Percentiles rank a stretch among this genome's conserved stretches.
Conservation (phyloP, 1,140 invertebrate genomes). For the Drosophila eugracilis region DNA sequence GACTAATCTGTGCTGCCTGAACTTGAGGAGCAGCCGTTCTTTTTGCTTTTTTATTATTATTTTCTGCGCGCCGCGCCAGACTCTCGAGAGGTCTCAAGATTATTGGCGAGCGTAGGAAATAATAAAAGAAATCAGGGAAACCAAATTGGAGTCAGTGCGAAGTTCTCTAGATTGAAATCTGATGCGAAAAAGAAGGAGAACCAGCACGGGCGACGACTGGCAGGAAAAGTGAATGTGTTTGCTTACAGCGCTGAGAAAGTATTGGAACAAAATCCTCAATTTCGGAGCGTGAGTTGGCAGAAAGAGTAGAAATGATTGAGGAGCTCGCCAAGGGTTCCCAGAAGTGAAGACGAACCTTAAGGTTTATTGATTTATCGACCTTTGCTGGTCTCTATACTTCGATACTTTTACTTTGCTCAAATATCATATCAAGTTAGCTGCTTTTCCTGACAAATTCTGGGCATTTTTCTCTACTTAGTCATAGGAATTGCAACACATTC, state of each 20-base stretch:
- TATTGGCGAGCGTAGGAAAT: conserved; percentile 45
- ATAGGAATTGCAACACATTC: conserved; percentile 52
- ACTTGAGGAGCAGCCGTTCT: conserved; percentile 23
- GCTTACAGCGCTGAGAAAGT: conserved; percentile 38
- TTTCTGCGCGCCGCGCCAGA: not conserved
- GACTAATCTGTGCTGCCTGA: conserved; percentile 58
- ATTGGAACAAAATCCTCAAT: conserved; percentile 13
- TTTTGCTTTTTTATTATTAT: conserved; percentile 21
- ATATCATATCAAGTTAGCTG: too few species aligned
- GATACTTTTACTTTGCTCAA: too few species aligned
- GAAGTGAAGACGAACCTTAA: conserved; percentile 3
- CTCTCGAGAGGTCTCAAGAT: conserved; percentile 37
- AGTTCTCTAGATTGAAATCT: conserved; percentile 41
- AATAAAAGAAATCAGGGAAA: conserved; percentile 49
- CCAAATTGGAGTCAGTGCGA: conserved; percentile 38
- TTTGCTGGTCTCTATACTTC: too few species aligned
- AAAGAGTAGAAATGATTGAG: conserved; percentile 1
- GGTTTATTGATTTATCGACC: conserved; percentile 8
- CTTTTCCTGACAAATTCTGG: conserved; percentile 1
- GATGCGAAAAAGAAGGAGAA: conserved; percentile 16
- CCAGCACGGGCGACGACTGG: conserved; percentile 22
- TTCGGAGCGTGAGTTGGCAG: conserved; percentile 20
- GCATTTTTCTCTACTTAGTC: conserved; percentile 11
- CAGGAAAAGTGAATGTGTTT: conserved; percentile 44
- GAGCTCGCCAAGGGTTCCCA: not conserved